phyloP scores from a whole-genome alignment of 2,113 vertebrate species.

The Ctenodactylus gundi region DNA sequence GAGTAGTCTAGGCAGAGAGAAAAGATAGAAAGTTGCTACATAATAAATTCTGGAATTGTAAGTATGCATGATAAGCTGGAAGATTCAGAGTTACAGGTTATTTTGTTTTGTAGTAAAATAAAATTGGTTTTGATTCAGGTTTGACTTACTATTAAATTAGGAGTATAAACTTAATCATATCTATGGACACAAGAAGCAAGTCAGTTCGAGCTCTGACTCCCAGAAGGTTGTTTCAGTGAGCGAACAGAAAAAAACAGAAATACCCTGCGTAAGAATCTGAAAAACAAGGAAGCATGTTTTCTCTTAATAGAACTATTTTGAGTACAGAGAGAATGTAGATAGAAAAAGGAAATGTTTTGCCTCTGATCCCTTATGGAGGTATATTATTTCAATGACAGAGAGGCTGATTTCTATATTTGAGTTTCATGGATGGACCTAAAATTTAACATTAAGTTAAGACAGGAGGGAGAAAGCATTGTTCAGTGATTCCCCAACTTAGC shows the following conservation, averaged over 20 bases:
- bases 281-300: background rate
- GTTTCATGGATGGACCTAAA: background rate
- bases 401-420: background rate
- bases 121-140: background rate
- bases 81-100: background rate
- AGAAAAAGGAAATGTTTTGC: too few species aligned
- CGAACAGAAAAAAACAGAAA: background rate
- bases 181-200: background rate
- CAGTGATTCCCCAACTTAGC: background rate
- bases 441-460: background rate
- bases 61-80: background rate
- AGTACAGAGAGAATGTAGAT: too few species aligned
- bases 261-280: background rate
- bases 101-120: constrained; percentile 4
- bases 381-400: background rate
- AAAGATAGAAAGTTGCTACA: background rate
- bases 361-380: background rate
- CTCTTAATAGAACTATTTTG: background rate
- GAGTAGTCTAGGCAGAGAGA: background rate
- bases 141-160: background rate
- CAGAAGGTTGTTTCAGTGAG: background rate
- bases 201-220: background rate
- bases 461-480: background rate
- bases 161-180: background rate
- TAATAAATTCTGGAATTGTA: background rate